These are phyloP conservation scores for Thamnophis elegans DNA, from an alignment of 2,797 vertebrate species.

Conservation along the genomic window DNA sequence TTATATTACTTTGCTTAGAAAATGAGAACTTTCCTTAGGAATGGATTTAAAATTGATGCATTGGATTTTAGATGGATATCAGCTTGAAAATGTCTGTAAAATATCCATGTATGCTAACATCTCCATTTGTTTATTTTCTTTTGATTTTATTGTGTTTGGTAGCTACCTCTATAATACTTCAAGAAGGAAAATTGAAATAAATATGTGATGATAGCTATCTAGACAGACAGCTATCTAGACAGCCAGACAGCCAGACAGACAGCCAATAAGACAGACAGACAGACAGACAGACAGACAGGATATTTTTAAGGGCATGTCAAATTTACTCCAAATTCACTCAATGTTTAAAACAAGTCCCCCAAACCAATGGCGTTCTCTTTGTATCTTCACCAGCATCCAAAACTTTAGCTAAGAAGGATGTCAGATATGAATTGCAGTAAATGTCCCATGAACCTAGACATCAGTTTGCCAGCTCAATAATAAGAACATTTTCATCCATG, in stretches of 20 bases:
- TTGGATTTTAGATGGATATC: neutral
- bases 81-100: neutral
- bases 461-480: neutral
- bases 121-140: neutral
- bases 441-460: neutral
- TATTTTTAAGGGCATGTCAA: neutral
- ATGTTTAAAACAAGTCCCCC: neutral
- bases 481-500: neutral
- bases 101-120: neutral
- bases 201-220: too few relatives aligned
- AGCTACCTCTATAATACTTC: neutral
- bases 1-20: neutral
- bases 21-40: neutral
- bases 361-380: neutral
- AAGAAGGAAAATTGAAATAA: neutral
- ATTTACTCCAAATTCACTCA: neutral
- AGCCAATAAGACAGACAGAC: neutral
- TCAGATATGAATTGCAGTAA: neutral
- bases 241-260: neutral
- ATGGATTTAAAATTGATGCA: neutral
- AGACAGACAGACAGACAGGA: neutral
- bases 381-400: neutral
- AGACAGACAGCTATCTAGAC: neutral
- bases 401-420: neutral
- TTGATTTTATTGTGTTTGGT: neutral